Percentiles rank a stretch among this genome's conserved stretches.
phyloP scores from a whole-genome alignment of 1,140 invertebrate genomes.

The Aphidius ervi region DNA sequence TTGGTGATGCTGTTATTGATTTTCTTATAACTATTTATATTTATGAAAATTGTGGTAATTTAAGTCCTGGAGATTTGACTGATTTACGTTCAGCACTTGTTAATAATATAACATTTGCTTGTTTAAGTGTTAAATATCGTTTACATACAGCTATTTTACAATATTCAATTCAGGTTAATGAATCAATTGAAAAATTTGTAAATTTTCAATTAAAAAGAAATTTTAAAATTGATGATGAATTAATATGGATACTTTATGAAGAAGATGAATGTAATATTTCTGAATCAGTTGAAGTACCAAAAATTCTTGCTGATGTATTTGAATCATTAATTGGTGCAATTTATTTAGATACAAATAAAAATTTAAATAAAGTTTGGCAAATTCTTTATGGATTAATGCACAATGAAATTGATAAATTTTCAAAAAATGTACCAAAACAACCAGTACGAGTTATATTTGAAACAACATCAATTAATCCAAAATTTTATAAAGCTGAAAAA shows the following conservation, averaged over 20 bases:
- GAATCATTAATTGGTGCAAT: slow-evolving; percentile 90
- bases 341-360: slow-evolving; percentile 80
- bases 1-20: slow-evolving; percentile 92
- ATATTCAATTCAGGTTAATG: slow-evolving; percentile 61
- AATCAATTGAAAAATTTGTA: slow-evolving; percentile 74
- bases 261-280: slow-evolving; percentile 64
- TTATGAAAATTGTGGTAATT: slow-evolving; percentile 66
- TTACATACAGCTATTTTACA: slow-evolving; percentile 71
- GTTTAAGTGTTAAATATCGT: slow-evolving; percentile 78
- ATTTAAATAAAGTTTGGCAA: slow-evolving; percentile 76
- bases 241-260: slow-evolving; percentile 60
- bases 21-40: slow-evolving; percentile 87
- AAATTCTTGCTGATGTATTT: slow-evolving; percentile 91
- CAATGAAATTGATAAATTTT: slow-evolving; percentile 62
- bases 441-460: slow-evolving; percentile 83
- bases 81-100: slow-evolving; percentile 90
- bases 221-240: slow-evolving; percentile 61
- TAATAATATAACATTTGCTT: slow-evolving; percentile 92
- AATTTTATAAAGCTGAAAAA: slow-evolving; percentile 48
- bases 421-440: slow-evolving; percentile 81
- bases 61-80: slow-evolving; percentile 81
- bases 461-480: slow-evolving; percentile 56
- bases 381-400: slow-evolving; percentile 75
- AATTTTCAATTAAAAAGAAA: slow-evolving; percentile 70
- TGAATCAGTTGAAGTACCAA: slow-evolving; percentile 84